These are phyloP conservation scores for Romanomermis culicivorax DNA, from an alignment of 2,888 invertebrate genomes.

Conservation along the genomic window DNA sequence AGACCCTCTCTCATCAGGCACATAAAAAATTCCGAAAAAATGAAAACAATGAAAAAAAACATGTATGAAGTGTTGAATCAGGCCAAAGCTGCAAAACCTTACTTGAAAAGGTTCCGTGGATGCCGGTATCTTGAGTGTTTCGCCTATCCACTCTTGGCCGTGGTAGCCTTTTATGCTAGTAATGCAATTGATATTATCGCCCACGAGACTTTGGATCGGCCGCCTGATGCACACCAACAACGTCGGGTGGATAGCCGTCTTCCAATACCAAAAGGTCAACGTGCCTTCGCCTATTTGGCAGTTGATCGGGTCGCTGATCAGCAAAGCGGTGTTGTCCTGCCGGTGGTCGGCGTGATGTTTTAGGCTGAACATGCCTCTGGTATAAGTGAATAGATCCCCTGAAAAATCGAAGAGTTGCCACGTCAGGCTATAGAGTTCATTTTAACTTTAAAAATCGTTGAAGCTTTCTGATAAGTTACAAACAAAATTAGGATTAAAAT, in stretches of 20 bases:
- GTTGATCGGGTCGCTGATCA: conserved; percentile 18
- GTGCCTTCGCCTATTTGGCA: conserved; percentile 22
- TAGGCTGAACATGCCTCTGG: conserved; percentile 12
- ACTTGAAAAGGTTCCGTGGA: not conserved
- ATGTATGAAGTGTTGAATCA: too few species aligned
- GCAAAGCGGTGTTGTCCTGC: conserved; percentile 16
- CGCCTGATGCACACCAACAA: conserved; percentile 21
- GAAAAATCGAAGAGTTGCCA: not conserved
- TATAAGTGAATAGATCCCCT: conserved; percentile 18
- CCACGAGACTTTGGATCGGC: not conserved
- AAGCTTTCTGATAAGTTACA: not conserved
- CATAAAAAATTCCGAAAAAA: too few species aligned
- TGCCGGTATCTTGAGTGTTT: conserved; percentile 18
- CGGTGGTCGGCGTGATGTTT: too few species aligned
- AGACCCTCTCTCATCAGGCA: too few species aligned
- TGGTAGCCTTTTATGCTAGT: conserved; percentile 19
- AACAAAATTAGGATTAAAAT: too few species aligned
- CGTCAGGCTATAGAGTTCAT: not conserved
- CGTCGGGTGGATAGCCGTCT: conserved; percentile 17
- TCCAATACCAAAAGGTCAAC: conserved; percentile 24
- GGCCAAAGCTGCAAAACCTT: too few species aligned
- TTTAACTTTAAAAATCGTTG: not conserved
- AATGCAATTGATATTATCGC: conserved; percentile 16
- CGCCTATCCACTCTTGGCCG: conserved; percentile 22
- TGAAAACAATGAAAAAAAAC: too few species aligned